Conservation (phyloP, 2,888 invertebrate species). For the Suillia variegata region DNA sequence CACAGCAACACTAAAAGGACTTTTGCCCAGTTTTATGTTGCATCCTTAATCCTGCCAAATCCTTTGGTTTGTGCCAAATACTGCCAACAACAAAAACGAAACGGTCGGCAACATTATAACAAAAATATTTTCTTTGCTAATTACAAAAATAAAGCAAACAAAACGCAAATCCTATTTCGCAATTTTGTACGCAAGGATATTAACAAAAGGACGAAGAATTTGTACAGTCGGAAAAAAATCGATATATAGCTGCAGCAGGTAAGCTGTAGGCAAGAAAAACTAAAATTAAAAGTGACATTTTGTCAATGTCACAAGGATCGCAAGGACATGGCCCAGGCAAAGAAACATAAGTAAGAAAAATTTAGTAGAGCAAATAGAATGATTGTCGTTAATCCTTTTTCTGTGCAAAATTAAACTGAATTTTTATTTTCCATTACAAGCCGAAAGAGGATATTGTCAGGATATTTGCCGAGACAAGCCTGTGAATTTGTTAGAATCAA, state of each 20-base stretch:
- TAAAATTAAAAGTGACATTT: not conserved
- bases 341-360: not conserved
- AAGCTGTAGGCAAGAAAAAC: not conserved
- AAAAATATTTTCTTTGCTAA: conserved; percentile 2
- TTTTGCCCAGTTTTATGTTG: too few species aligned
- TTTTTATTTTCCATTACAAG: not conserved
- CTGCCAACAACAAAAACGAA: too few species aligned
- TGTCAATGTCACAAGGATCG: not conserved
- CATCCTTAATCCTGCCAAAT: too few species aligned
- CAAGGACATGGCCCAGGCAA: not conserved
- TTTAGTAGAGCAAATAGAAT: not conserved
- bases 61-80: too few species aligned
- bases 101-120: not conserved
- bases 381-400: conserved; percentile 37
- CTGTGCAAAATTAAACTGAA: not conserved
- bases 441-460: not conserved
- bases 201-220: not conserved
- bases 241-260: not conserved
- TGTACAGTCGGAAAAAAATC: not conserved
- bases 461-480: conserved; percentile 32
- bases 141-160: not conserved
- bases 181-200: not conserved
- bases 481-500: conserved; percentile 44
- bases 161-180: not conserved
- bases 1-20: too few species aligned